phyloP scores from a whole-genome alignment of 2,797 vertebrate species.

The Hozukius guyotensis region DNA sequence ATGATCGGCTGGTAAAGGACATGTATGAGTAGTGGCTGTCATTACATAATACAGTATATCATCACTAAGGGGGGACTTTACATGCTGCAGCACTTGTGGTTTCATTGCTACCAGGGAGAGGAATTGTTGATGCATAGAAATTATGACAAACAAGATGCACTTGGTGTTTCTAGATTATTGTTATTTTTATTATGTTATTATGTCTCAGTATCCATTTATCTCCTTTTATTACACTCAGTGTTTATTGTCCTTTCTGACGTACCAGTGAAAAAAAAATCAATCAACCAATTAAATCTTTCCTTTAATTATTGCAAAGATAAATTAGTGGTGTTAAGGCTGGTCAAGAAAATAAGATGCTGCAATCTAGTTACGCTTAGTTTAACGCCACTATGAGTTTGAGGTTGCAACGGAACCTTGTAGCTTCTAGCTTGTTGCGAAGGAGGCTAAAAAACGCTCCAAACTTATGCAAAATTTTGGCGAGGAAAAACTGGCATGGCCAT shows the following conservation, averaged over 20 bases:
- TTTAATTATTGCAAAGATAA: not conserved
- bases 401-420: no score
- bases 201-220: not conserved
- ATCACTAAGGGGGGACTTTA: not conserved
- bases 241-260: not conserved
- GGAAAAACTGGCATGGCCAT: no score
- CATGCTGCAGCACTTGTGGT: not conserved
- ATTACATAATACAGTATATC: conserved; percentile 14
- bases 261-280: not conserved
- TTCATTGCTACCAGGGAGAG: not conserved
- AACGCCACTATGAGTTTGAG: no score
- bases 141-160: not conserved
- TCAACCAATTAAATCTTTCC: not conserved
- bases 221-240: not conserved
- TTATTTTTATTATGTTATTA: not conserved
- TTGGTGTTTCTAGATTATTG: not conserved
- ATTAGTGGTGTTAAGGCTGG: not conserved
- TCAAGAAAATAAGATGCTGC: not conserved
- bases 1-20: conserved; percentile 10
- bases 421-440: no score
- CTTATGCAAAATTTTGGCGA: no score
- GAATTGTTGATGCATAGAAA: not conserved
- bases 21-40: not conserved
- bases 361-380: not conserved
- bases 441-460: rapidly evolving